These are phyloP conservation scores for Dufourea novaeangliae DNA, from an alignment of 1,140 invertebrate species.

Conservation along the genomic window DNA sequence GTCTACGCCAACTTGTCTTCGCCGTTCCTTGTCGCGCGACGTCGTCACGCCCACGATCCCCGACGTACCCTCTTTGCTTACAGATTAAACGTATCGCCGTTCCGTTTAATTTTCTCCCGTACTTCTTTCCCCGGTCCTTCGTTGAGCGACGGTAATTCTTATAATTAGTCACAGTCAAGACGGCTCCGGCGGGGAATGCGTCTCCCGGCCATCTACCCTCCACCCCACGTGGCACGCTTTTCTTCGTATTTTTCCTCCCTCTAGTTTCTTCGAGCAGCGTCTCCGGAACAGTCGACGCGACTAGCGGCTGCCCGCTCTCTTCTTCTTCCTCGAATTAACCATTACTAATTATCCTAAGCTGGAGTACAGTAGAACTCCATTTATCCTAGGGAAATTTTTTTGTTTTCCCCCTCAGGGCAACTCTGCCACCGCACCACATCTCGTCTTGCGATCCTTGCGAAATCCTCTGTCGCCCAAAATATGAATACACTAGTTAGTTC, in stretches of 20 bases:
- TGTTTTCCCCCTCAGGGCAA: no score
- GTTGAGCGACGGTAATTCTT: conserved; percentile 45
- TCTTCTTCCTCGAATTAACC: not conserved
- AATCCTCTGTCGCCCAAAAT: not conserved
- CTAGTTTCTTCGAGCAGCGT: conserved; percentile 1
- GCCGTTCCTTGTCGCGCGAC: not conserved
- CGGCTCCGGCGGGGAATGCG: conserved; percentile 4
- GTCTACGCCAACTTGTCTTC: no score
- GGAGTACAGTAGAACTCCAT: no score
- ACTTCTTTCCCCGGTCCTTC: not conserved
- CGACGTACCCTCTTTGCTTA: conserved; percentile 26
- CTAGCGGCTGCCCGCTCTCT: not conserved
- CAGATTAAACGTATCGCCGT: conserved; percentile 38
- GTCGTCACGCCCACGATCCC: not conserved
- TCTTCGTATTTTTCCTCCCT: not conserved
- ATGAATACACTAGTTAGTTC: no score
- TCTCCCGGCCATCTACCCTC: not conserved
- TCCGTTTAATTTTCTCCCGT: conserved; percentile 23
- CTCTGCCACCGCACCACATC: no score
- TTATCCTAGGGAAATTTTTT: no score
- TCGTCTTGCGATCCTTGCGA: no score
- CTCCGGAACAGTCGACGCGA: not conserved
- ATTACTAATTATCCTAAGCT: not conserved
- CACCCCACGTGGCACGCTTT: not conserved
- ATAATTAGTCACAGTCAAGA: conserved; percentile 44